Base-by-base conservation (phyloP, 2,113 vertebrate genomes). In the Melanocharis versteri region DNA sequence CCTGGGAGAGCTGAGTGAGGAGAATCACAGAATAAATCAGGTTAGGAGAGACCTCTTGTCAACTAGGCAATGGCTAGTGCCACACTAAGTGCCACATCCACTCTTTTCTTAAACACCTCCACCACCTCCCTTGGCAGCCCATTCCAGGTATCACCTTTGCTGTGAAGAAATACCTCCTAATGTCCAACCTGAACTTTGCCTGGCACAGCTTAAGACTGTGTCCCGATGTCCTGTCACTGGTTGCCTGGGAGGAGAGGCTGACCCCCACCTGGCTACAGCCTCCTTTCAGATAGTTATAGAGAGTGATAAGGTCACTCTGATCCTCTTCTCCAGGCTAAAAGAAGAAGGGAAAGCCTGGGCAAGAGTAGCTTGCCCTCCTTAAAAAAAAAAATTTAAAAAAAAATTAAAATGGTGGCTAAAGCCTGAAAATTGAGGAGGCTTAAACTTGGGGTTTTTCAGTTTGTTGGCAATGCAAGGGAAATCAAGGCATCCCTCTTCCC, bases 371-470 rank as follows among this genome's bases (percentile, higher is more conserved):
- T n/a, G 40, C 10, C 8, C 56, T 54, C 18, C 15, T 13, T 26
- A 0, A 4, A 35, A 48, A 35, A 21, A 70, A 30, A 16, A 58
- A n/a, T n/a, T n/a, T n/a, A 35, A 27, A 6, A 37, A 42, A 48
- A n/a, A 61, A 51, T 31, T 3, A 21, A 21, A 35, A 8, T 22
- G 6, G 17, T 12, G 69, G 44, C 15, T 47, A 15, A 42, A 65
- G 12, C 28, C 42, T 13, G 2, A 7, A 15, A n/a, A 44, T 0
- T 48, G 51, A 13, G 30, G 54, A 17, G 21, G 2, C 5, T 31
- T 11, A 17, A 27, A 37, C 23, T 13, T 16, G 4, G 17, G 10
- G 1, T 0, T 13, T 53, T 51, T 23, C 16, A 15, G 11, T 20
- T 13, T 20, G 21, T 16, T 31, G 13, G 53, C 48, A 37, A 50